A percentile compares a stretch with the other conserved stretches of the same genome.
Evolutionary conservation across 2,113 vertebrate species (phyloP).

Genomic region (Dicaeum eximium): DNA sequence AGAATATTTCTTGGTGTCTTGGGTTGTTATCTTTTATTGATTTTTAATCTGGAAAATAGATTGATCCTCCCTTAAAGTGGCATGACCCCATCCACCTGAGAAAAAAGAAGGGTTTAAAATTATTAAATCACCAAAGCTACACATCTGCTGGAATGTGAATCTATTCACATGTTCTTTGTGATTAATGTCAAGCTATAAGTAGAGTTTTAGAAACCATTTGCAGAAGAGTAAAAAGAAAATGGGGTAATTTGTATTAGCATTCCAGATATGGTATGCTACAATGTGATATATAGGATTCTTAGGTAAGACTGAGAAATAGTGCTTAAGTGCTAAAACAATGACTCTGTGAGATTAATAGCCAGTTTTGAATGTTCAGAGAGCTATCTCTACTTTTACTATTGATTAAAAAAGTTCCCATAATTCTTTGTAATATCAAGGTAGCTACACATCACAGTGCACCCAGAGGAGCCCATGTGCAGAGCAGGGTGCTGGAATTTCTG

Average conservation of each 20-base stretch:
- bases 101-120: background rate
- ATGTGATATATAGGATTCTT: background rate
- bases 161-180: background rate
- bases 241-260: slow-evolving; percentile 6
- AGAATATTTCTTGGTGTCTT: background rate
- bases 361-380: background rate
- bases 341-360: background rate
- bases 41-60: background rate
- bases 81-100: background rate
- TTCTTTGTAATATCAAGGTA: background rate
- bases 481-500: background rate
- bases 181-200: slow-evolving; percentile 1
- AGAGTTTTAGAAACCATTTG: slow-evolving; percentile 19
- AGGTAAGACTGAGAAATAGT: background rate
- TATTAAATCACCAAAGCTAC: background rate
- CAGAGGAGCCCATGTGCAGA: background rate
- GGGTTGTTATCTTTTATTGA: background rate
- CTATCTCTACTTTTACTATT: background rate
- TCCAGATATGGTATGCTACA: background rate
- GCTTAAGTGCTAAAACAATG: background rate
- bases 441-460: background rate
- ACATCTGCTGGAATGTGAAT: background rate
- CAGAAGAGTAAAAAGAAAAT: slow-evolving; percentile 18
- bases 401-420: background rate
- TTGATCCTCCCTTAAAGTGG: background rate